Base-by-base conservation (phyloP, 2,888 invertebrate species). In the Drosophila algonquin region DNA sequence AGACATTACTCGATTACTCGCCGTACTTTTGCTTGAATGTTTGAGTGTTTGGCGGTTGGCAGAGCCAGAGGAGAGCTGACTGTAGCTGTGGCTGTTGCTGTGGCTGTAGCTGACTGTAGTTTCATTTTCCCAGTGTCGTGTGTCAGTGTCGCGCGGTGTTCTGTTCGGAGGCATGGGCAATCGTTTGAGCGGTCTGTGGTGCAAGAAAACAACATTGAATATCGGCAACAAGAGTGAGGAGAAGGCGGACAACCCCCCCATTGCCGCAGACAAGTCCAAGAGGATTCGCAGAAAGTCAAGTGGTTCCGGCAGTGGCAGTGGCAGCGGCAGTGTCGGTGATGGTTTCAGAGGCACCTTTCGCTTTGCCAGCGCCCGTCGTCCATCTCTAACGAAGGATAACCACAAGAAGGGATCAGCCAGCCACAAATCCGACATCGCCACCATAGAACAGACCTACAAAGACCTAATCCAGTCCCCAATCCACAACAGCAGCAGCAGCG, bases 101-200 rank as follows among this genome's bases (percentile, higher is more conserved):
- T 3, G 5, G 24, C 24, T 24, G 24, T 3, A 5, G 4, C 21
- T 27, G 30, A 7, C 30, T 2, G 40, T 40, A n/a, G 40, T n/a
- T 40, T 6, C n/a, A n/a, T 40, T 40, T 7, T n/a, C 14, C 14
- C 40, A 40, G 40, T 47, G 18, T 16, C 12, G 47, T 47, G 16
- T 47, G 9, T 47, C 16, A 47, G 21, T 24, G 53, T 53, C n/a
- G 35, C 2, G n/a, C 8, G 50, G n/a, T 14, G 50, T 51, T 51
- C 55, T 47, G 55, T 56, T 50, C 50, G n/a, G 8, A n/a, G 32
- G 89, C 86, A 92, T 92, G 92, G 92, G 92, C 86, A 92, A 92
- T 89, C 90, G 90, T 80, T 81, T 89, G 79, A 91, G 91, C 79
- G 89, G 87, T 72, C 89, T 92, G 88, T 92, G 91, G 92, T 92